Base-by-base conservation (phyloP, 2,888 invertebrate genomes). In the Macrosoma leucophasiata region DNA sequence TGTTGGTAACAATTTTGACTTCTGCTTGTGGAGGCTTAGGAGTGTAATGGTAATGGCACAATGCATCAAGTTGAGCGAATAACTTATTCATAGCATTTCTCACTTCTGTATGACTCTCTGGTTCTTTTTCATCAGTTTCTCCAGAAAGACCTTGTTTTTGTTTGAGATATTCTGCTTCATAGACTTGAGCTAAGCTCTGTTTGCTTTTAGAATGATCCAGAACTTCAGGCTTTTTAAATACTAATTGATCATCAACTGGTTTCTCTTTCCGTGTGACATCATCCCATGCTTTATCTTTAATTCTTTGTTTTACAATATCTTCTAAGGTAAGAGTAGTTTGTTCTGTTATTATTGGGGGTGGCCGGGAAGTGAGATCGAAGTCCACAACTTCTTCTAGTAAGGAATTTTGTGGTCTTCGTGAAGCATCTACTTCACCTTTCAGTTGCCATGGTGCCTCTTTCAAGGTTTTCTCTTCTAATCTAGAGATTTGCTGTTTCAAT, bases 141-240 rank as follows among this genome's bases (percentile, higher is more conserved):
- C 86, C 86, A 3, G 84, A 81, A 25, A 69, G 54, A 1, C 87
- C 84, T 42, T 87, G 84, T 53, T 88, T 85, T 59, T 94, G 90
- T 39, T 90, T 85, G 2, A 94, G 72, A 59, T 90, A 96, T 62
- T 95, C 93, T 45, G 92, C 89, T 78, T 98, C 98, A 58, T 98
- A 98, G 26, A 98, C 92, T 76, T 98, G 91, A 0, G 96, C 94
- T 29, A 99, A 86, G 29, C 97, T 96, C 40, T 91, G 84, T 76
- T 98, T 97, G 57, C 96, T 96, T 62, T 98, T 98, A 55, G 97
- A 94, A 51, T 97, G 95, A 70, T 98, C 93, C 24, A 98, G 76
- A 0, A 95, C 88, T 34, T 97, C 85, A 45, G 93, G 89, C 62
- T 97, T 97, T 56, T 95, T 95, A 65, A 91, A 97, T 40, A 93